phyloP scores from a whole-genome alignment of 2,113 vertebrate genomes.

The Miniopterus natalensis region DNA sequence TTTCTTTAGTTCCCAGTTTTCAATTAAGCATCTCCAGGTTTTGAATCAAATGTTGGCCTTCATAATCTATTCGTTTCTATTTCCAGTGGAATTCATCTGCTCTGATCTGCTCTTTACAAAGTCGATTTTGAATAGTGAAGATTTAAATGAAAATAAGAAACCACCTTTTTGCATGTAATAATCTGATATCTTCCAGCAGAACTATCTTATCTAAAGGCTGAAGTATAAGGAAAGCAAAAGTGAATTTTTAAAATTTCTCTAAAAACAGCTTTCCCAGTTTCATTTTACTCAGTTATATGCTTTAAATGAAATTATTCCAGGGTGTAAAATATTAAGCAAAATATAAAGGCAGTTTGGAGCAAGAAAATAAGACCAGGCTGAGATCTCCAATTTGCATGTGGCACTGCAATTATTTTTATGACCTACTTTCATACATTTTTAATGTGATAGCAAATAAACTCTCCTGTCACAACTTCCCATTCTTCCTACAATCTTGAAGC shows the following conservation, averaged over 20 bases:
- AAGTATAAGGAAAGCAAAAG: slow-evolving; percentile 59
- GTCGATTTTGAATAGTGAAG: slow-evolving; percentile 72
- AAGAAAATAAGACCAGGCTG: slow-evolving; percentile 47
- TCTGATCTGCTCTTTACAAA: slow-evolving; percentile 77
- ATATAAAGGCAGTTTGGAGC: slow-evolving; percentile 33
- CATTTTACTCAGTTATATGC: slow-evolving; percentile 41
- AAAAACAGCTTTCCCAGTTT: slow-evolving; percentile 41
- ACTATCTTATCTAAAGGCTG: background rate
- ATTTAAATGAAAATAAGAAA: slow-evolving; percentile 78
- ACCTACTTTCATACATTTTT: slow-evolving; percentile 70
- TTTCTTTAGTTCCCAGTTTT: slow-evolving; percentile 39
- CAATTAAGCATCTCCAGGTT: slow-evolving; percentile 28
- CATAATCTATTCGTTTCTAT: slow-evolving; percentile 67
- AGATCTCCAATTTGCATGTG: slow-evolving; percentile 59
- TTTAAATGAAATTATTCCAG: slow-evolving; percentile 67
- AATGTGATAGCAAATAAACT: slow-evolving; percentile 66
- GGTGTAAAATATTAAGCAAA: slow-evolving; percentile 63
- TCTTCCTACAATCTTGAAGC: background rate
- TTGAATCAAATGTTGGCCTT: slow-evolving; percentile 77
- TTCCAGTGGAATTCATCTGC: slow-evolving; percentile 63
- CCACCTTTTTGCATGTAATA: slow-evolving; percentile 72
- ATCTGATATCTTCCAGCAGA: slow-evolving; percentile 68
- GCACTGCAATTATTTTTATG: slow-evolving; percentile 71
- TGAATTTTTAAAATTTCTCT: background rate
- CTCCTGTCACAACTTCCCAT: slow-evolving; percentile 38